phyloP scores from a whole-genome alignment of 64 coral and sea anemone genomes.

The Pocillopora verrucosa region DNA sequence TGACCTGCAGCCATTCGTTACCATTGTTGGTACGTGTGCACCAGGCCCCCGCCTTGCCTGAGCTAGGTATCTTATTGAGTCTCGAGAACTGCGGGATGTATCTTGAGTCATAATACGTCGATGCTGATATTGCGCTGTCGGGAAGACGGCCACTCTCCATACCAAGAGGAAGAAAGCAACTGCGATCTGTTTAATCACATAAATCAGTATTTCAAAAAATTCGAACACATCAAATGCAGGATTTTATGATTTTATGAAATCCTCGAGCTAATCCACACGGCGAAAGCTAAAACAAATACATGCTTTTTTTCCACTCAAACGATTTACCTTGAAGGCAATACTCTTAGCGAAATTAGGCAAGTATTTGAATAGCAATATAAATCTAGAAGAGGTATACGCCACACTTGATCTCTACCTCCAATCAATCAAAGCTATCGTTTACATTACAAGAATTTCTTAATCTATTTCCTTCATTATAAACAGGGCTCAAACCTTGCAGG shows the following conservation, averaged over 20 bases:
- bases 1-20: conserved; percentile 30
- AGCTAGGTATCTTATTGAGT: background rate
- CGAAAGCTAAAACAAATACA: no score
- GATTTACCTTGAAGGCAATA: no score
- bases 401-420: no score
- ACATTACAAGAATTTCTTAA: no score
- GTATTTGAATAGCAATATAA: background rate
- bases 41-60: background rate
- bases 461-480: no score
- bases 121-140: conserved; percentile 24
- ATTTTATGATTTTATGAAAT: no score
- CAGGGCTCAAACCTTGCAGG: no score
- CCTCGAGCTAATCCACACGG: no score
- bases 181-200: background rate
- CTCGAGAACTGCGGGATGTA: conserved; percentile 10
- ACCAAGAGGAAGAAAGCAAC: conserved; percentile 29
- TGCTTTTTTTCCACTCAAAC: no score
- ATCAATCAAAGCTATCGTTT: no score
- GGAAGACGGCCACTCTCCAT: conserved; percentile 24
- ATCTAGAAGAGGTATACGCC: no score
- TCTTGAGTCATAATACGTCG: background rate
- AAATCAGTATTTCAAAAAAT: background rate
- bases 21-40: background rate
- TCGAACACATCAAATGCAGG: background rate
- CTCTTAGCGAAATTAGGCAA: background rate